Evolutionary conservation across 2,797 vertebrate species (phyloP), one percentile per base, ranked within the genome.

Genomic region (Steatocranus sp.): DNA sequence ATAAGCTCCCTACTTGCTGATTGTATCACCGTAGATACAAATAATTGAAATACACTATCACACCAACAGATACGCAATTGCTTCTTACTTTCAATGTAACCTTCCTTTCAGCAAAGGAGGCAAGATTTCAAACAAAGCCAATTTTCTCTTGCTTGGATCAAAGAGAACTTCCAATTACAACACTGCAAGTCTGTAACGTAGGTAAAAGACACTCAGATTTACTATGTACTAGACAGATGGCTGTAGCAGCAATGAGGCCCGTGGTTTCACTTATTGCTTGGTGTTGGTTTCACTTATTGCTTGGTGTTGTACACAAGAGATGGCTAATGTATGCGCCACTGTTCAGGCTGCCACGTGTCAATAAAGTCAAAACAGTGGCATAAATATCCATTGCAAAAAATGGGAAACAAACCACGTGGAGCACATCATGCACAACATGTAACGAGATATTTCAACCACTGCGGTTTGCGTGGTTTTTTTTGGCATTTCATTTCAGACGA

Each of bases 401-500:
- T 17, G 74, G 58, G 54, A 86, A 87, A 87, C 27, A 53, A 86
- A 81, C 75, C 61, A 51, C 6, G 27, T 75, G 68, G n/a, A 5
- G 77, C 82, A 85, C 32, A 34, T 49, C 53, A 74, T 51, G 58
- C 79, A 79, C 78, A 89, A 73, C 68, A 83, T 18, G 78, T 20
- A 23, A 41, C 4, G 46, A 49, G 53, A 68, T 27, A 74, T 89
- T 83, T 87, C 58, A 32, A 61, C 63, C 43, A 12, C 32, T 6
- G 49, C 3, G 73, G 87, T 76, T 88, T 78, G 68, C 49, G 87
- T 66, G 79, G 27, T 7, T 6, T 74, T 90, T 91, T 76, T n/a
- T 86, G 82, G 86, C 83, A 68, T 77, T 80, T 89, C 83, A 83
- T 84, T 74, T 81, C 70, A 11, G 75, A 86, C 20, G 75, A 77